Conservation (phyloP, 2,113 vertebrate genomes). For the western clawed frog (Xenopus tropicalis) region DNA sequence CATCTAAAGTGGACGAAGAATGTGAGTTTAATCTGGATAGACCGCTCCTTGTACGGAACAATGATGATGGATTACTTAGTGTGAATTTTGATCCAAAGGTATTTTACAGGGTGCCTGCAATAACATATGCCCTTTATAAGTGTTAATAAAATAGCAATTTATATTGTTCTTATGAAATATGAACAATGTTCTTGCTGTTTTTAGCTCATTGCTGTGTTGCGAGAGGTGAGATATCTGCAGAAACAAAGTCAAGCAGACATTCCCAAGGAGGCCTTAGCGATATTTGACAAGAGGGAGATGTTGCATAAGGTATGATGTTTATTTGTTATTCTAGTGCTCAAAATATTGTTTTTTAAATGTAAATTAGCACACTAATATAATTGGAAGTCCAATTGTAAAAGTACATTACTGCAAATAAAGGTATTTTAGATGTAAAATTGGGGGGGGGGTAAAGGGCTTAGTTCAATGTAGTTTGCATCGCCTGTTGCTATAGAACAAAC, state of each 20-base stretch:
- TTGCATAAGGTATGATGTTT: constrained; percentile 67
- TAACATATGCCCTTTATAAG: no score
- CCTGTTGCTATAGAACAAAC: no score
- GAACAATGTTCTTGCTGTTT: constrained; percentile 30
- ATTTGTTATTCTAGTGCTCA: no score
- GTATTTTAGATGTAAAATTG: no score
- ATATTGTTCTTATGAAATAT: no score
- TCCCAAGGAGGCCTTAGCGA: constrained; percentile 63
- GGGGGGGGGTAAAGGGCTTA: no score
- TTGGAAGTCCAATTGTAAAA: no score
- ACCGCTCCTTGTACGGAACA: constrained; percentile 62
- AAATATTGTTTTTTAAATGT: no score
- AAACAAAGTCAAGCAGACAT: constrained; percentile 63
- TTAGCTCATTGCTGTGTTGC: constrained; percentile 69
- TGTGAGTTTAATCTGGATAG: constrained; percentile 74
- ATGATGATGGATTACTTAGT: constrained; percentile 61
- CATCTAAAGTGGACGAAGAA: constrained; percentile 60
- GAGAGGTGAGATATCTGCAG: constrained; percentile 76
- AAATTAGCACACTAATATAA: no score
- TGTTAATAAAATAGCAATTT: no score
- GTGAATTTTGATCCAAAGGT: constrained; percentile 79
- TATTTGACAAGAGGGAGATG: constrained; percentile 67
- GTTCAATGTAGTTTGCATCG: no score
- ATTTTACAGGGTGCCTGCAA: background rate
- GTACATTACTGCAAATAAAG: no score